phyloP scores from a whole-genome alignment of 2,113 vertebrate species.

The Gadus macrocephalus region DNA sequence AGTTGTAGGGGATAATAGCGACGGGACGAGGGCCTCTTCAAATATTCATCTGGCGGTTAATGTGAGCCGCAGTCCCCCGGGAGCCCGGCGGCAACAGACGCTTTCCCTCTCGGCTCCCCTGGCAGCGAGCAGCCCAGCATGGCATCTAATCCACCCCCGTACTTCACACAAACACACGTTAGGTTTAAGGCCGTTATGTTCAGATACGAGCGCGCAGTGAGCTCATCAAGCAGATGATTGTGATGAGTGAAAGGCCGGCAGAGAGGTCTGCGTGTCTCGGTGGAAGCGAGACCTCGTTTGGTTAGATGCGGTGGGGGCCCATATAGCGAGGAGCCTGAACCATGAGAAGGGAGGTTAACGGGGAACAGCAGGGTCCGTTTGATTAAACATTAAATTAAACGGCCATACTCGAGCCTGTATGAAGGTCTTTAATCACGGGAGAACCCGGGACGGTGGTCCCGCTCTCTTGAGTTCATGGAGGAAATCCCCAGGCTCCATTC shows the following conservation, averaged over 20 bases:
- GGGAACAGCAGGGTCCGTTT: conserved; percentile 43
- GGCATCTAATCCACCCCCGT: conserved; percentile 81
- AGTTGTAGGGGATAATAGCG: conserved; percentile 9
- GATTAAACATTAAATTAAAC: conserved; percentile 52
- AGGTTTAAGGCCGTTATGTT: conserved; percentile 74
- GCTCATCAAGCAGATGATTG: conserved; percentile 69
- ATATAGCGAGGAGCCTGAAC: conserved; percentile 48
- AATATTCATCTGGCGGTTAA: conserved; percentile 99
- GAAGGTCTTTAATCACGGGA: conserved; percentile 16
- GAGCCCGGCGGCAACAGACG: conserved; percentile 80
- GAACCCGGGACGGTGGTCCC: conserved; percentile 9
- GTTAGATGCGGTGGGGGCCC: background rate
- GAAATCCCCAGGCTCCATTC: conserved; percentile 25
- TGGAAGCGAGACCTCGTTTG: conserved; percentile 6
- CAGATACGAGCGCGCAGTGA: conserved; percentile 70
- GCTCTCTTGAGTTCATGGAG: conserved; percentile 24
- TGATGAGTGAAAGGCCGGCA: conserved; percentile 18
- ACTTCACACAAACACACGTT: conserved; percentile 40
- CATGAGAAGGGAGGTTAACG: conserved; percentile 53
- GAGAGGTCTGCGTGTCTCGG: background rate
- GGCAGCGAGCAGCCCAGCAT: conserved; percentile 80
- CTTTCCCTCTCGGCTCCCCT: conserved; percentile 51
- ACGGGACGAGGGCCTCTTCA: conserved; percentile 81
- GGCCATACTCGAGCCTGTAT: conserved; percentile 21
- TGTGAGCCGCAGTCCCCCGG: conserved; percentile 89